Conservation (phyloP, 2,797 vertebrate genomes). For the Mus caroli region DNA sequence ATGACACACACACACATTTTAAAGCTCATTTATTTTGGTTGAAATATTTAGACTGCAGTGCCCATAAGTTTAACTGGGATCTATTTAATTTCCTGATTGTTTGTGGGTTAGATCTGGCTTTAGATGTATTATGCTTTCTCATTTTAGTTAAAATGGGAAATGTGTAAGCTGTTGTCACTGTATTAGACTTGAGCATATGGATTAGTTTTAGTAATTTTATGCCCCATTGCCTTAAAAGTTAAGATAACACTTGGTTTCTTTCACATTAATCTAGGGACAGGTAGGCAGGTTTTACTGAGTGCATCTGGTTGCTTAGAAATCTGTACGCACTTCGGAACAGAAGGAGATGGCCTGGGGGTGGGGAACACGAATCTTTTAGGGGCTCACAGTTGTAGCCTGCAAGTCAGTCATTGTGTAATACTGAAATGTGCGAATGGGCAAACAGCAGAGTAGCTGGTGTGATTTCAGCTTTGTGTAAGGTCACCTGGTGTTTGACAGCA, state of each 20-base stretch:
- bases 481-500: background rate
- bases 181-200: constrained; percentile 36
- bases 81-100: background rate
- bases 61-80: background rate
- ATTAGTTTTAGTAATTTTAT: constrained; percentile 42
- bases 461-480: constrained; percentile 15
- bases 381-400: background rate
- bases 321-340: background rate
- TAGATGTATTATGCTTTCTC: background rate
- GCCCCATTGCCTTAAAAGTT: constrained; percentile 46
- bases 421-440: background rate
- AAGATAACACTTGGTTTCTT: constrained; percentile 26
- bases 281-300: background rate
- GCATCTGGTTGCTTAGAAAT: background rate
- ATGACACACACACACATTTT: constrained; percentile 6
- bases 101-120: constrained; percentile 38
- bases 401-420: background rate
- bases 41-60: constrained; percentile 57
- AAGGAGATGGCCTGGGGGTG: constrained; percentile 20
- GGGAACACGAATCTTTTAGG: background rate
- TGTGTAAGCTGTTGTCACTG: constrained; percentile 46
- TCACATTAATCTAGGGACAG: background rate
- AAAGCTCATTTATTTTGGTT: constrained; percentile 33
- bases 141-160: constrained; percentile 64
- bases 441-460: constrained; percentile 12